Evolutionary conservation across 2,888 invertebrate species (phyloP).

Genomic region (Sericinus montela): DNA sequence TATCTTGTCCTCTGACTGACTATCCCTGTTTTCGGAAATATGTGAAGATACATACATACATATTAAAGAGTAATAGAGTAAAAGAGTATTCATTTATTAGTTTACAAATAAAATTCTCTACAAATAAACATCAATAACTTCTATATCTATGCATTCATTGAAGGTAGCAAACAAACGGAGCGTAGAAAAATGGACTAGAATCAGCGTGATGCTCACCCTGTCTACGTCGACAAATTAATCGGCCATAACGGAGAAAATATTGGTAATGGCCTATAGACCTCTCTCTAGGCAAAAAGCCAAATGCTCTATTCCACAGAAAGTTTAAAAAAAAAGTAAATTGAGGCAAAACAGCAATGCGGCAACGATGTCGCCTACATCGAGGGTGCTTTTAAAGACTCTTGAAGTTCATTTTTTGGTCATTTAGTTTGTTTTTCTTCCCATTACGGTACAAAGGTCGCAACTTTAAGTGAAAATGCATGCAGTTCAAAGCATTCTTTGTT

Average conservation of each 20-base stretch:
- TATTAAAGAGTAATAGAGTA: too few relatives aligned
- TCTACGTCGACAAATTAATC: conserved; percentile 34
- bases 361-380: conserved; percentile 19
- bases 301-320: conserved; percentile 18
- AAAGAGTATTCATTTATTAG: too few relatives aligned
- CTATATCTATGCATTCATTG: background rate
- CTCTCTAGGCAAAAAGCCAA: conserved; percentile 23
- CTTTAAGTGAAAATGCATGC: conserved; percentile 1
- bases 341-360: conserved; percentile 18
- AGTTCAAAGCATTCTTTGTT: background rate
- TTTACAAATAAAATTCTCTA: too few relatives aligned
- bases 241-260: conserved; percentile 36
- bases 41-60: too few relatives aligned
- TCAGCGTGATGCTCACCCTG: conserved; percentile 23
- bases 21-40: too few relatives aligned
- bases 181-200: conserved; percentile 13
- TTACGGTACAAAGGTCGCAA: background rate
- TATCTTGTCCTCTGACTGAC: too few relatives aligned
- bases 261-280: conserved; percentile 27
- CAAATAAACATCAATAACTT: too few relatives aligned
- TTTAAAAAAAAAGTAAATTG: conserved; percentile 19
- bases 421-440: conserved; percentile 13
- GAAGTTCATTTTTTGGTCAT: conserved; percentile 21
- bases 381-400: conserved; percentile 20
- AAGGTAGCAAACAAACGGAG: background rate